Conservation (phyloP, 2,888 invertebrate genomes). For the Linnaemya vulpina region DNA sequence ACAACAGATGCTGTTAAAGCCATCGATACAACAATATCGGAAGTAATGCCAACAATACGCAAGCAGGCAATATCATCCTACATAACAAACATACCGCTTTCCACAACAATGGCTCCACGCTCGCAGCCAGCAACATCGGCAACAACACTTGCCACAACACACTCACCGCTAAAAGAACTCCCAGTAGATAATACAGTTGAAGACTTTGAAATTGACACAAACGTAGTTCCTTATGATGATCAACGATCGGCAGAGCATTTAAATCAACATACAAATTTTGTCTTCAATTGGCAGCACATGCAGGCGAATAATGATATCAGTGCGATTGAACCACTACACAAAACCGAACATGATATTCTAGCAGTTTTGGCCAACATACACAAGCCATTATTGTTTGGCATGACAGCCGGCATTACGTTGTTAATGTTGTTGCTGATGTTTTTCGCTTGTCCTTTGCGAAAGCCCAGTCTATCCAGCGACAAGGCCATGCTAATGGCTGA, state of each 20-base stretch:
- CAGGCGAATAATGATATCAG: slow-evolving; percentile 74
- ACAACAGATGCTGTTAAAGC: slow-evolving; percentile 76
- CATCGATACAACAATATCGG: slow-evolving; percentile 45
- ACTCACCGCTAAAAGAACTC: slow-evolving; percentile 15
- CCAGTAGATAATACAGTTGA: slow-evolving; percentile 43
- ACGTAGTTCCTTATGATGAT: slow-evolving; percentile 69
- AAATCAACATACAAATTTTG: slow-evolving; percentile 74
- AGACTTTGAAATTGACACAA: slow-evolving; percentile 63
- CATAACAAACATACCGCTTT: slow-evolving; percentile 53
- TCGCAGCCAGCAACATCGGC: not conserved
- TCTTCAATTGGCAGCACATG: slow-evolving; percentile 76
- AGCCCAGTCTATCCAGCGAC: slow-evolving; percentile 74
- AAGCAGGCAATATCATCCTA: slow-evolving; percentile 49
- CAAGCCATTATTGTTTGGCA: slow-evolving; percentile 76
- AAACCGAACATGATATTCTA: slow-evolving; percentile 75
- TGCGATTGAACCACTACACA: slow-evolving; percentile 75
- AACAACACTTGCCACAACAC: slow-evolving; percentile 9
- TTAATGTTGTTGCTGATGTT: slow-evolving; percentile 74
- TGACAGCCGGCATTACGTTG: slow-evolving; percentile 75
- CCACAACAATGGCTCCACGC: slow-evolving; percentile 39
- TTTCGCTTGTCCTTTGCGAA: slow-evolving; percentile 74
- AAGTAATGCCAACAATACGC: slow-evolving; percentile 36
- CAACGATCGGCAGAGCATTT: slow-evolving; percentile 74
- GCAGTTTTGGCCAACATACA: slow-evolving; percentile 76
- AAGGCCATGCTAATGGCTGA: slow-evolving; percentile 77